Base-by-base conservation (phyloP, 2,797 vertebrate genomes). In the Agapornis canus region DNA sequence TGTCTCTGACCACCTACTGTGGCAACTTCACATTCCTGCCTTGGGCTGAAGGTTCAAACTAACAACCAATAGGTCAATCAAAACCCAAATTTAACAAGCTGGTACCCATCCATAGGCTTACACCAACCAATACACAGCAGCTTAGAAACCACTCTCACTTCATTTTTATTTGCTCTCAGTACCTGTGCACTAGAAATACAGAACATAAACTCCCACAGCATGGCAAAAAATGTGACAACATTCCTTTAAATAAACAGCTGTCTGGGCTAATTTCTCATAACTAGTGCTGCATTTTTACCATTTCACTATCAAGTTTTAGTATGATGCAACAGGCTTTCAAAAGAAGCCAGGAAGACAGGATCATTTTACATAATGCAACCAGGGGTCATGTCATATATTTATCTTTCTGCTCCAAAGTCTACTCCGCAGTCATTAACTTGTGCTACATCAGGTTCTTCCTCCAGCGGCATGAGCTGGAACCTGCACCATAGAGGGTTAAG, bases 401-500 rank as follows among this genome's bases (percentile, higher is more conserved):
- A 19, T 22, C 82, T 19, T 70, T n/a, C 73, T 32, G 75, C 45
- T 42, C 6, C 26, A 61, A 42, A 20, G 59, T 85, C 18, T 54
- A 15, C 18, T 31, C 37, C 12, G 11, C 1, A 18, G 48, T 5
- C 26, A 48, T 17, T 29, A 52, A 82, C 11, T 39, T 23, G 39
- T n/a, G 23, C 20, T 72, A 54, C 9, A 10, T 13, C 37, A 9
- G 12, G 23, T 56, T n/a, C 47, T 25, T 37, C 26, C 5, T 45
- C 19, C 29, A 6, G 8, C 13, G 29, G 27, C 35, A 92, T 13
- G 27, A 73, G 52, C 48, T 92, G 60, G 19, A 64, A 63, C 21
- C 75, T 26, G 76, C 45, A 71, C 54, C 35, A 29, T 0, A 83
- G 4, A 91, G 89, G 89, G 94, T 95, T 96, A 95, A 97, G 65